Conservation (phyloP, 2,888 invertebrate genomes). For the Pardosa pseudoannulata region DNA sequence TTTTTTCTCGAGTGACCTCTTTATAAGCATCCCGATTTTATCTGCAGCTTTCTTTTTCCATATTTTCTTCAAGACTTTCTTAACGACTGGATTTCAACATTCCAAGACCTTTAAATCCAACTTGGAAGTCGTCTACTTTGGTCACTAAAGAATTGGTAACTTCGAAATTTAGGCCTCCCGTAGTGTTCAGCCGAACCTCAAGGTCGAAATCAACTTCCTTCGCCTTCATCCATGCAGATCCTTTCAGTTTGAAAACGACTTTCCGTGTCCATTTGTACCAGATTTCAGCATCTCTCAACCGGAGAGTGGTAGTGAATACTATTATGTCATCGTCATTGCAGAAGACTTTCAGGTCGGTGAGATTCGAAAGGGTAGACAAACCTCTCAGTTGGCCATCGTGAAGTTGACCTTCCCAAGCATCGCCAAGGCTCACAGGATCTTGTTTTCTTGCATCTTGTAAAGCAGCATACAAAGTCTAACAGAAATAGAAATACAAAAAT, state of each 20-base stretch:
- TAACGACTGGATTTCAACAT: not conserved
- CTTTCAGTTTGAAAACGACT: slow-evolving; percentile 3
- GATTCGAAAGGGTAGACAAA: slow-evolving; percentile 28
- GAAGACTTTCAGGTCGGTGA: slow-evolving; percentile 18
- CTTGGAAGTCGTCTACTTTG: not conserved
- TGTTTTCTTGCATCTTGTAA: slow-evolving; percentile 13
- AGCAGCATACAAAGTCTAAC: slow-evolving; percentile 18
- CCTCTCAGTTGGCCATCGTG: slow-evolving; percentile 38
- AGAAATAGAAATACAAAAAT: not conserved
- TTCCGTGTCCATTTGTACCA: slow-evolving; percentile 28
- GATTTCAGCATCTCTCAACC: slow-evolving; percentile 21
- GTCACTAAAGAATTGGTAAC: not conserved
- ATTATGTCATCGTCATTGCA: slow-evolving; percentile 23
- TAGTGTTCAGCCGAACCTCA: slow-evolving; percentile 16
- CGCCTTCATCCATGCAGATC: slow-evolving; percentile 19
- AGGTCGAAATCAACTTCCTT: slow-evolving; percentile 16
- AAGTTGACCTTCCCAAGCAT: not conserved
- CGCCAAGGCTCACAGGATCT: slow-evolving; percentile 32
- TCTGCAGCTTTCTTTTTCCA: not conserved
- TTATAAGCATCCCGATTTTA: not conserved
- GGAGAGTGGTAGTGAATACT: slow-evolving; percentile 16
- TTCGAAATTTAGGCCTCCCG: not conserved
- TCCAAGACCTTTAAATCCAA: not conserved
- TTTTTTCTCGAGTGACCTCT: not conserved
- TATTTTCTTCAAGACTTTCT: not conserved